Evolutionary conservation across 2,888 invertebrate species (phyloP), one percentile per base, ranked within the genome.

Genomic region (Rhaphigaster nebulosa): DNA sequence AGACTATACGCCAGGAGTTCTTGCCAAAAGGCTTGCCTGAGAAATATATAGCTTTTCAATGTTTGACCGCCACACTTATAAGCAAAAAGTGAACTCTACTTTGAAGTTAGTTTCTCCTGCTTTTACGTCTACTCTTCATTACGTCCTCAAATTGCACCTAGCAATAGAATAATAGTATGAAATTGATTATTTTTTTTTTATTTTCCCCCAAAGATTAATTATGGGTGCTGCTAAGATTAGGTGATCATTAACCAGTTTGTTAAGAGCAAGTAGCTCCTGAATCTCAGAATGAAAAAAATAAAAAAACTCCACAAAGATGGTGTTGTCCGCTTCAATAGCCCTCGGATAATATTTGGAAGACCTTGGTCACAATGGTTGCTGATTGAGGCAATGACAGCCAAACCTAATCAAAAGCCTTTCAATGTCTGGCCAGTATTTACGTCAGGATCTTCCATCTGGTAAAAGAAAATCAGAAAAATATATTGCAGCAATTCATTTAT

Each of bases 331-430:
- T 29, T 65, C 29, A 65, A n/a, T 65, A 65, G 29, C 65, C 4
- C 65, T 29, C 29, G 15, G 60, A 65, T 65, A 65, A 65, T 65
- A 65, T 65, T 65, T 29, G 65, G 29, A 65, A 29, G 13, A 29
- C 65, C 65, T n/a, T 65, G 29, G 29, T n/a, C 29, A 65, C n/a
- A 65, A 65, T 65, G 15, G 65, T 29, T 0, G 65, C 65, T 65
- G 65, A 65, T 65, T 65, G 60, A 29, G 65, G 29, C 29, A n/a
- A 65, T 29, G 29, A 65, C 29, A 65, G 29, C 65, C 65, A 65
- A 65, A 65, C 65, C 65, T 65, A 65, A 65, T 65, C 60, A 60
- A n/a, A 60, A 26, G 26, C 65, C 65, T n/a, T 65, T 65, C 65
- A 65, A 15, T 15, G 65, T 65, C n/a, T 10, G 60, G 60, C 6